Conservation (phyloP, 2,888 invertebrate species). For the Onchidella celtica region DNA sequence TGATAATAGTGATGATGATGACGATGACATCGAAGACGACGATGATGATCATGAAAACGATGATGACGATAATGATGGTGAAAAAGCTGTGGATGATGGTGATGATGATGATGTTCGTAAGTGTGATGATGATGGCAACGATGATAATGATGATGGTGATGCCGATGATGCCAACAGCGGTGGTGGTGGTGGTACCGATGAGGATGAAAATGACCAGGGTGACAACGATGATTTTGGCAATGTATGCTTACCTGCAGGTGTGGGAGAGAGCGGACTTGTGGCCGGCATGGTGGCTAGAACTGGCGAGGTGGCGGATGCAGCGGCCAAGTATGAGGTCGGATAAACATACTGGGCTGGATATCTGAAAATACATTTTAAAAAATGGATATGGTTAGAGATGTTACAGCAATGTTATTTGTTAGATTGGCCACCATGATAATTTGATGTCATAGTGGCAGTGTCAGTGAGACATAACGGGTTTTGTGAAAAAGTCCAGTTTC, state of each 20-base stretch:
- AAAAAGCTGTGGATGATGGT: too few species aligned
- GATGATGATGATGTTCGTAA: background rate
- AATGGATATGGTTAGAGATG: too few species aligned
- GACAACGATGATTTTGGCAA: background rate
- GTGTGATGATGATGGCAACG: background rate
- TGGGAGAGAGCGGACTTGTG: constrained; percentile 65
- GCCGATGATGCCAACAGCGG: background rate
- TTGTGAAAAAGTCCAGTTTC: too few species aligned
- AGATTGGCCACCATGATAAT: too few species aligned
- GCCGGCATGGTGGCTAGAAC: constrained; percentile 59
- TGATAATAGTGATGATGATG: too few species aligned
- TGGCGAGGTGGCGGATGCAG: constrained; percentile 55
- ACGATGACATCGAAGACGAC: background rate
- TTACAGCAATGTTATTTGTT: too few species aligned
- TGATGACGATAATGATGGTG: too few species aligned
- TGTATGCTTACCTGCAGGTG: constrained; percentile 31
- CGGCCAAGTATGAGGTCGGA: constrained; percentile 68
- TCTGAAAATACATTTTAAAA: constrained; percentile 24
- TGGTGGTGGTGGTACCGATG: background rate
- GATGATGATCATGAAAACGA: background rate
- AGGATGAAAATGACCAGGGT: background rate
- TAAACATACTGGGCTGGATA: constrained; percentile 67
- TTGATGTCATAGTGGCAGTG: too few species aligned
- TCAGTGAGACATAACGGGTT: too few species aligned
- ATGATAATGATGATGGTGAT: background rate